Evolutionary conservation across 2,888 invertebrate genomes (phyloP).

Genomic region (Acanthosepion pharaonis): DNA sequence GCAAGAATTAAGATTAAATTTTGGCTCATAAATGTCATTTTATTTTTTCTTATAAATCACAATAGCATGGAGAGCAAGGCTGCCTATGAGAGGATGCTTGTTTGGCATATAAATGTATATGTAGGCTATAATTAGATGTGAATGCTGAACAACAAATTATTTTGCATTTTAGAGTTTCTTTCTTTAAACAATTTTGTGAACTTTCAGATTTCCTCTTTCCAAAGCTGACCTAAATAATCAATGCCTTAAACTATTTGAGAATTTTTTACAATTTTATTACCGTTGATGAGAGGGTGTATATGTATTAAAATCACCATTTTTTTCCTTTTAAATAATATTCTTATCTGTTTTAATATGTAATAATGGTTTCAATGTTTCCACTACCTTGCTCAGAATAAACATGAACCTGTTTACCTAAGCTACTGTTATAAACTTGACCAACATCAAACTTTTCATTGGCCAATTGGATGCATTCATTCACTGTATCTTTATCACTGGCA

Average conservation of each 20-base stretch:
- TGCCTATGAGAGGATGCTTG: no score
- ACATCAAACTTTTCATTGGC: slow-evolving; percentile 33
- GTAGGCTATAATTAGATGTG: no score
- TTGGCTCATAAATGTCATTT: no score
- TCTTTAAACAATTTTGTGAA: neutral
- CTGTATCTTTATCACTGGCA: neutral
- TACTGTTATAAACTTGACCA: slow-evolving; percentile 92
- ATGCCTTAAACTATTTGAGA: neutral
- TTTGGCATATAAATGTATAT: no score
- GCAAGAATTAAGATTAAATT: no score
- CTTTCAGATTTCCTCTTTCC: neutral
- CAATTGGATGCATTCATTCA: neutral
- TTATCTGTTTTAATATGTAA: neutral
- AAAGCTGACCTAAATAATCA: neutral
- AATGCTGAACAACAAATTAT: no score
- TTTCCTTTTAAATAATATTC: neutral
- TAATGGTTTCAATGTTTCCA: slow-evolving; percentile 35
- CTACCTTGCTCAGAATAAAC: slow-evolving; percentile 79
- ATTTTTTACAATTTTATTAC: neutral
- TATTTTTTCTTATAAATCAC: no score
- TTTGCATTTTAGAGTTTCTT: no score
- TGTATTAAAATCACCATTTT: neutral
- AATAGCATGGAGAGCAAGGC: no score
- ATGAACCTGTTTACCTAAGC: slow-evolving; percentile 92
- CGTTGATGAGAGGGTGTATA: neutral